Evolutionary conservation across 2,797 vertebrate species (phyloP), one percentile per base, ranked within the genome.

Genomic region (Myotis daubentonii): DNA sequence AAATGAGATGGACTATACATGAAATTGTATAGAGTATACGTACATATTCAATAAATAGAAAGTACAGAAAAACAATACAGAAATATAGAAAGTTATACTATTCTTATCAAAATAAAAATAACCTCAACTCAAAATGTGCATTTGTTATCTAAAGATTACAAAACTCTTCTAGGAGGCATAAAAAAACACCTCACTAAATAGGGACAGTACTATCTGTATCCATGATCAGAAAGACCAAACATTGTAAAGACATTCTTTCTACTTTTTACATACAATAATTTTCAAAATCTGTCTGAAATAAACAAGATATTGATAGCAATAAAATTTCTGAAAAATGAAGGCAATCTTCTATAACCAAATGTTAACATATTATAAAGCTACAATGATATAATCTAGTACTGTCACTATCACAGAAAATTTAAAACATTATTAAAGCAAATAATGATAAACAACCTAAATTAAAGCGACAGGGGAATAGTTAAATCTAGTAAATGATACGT

Each of bases 321-420:
- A 83, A 38, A 92, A 83, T 87, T 95, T 87, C 47, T 94, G 23
- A 88, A 89, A 93, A 88, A 76, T 33, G 25, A 92, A 86, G 25
- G 30, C 30, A 30, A 91, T 15, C 23, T 19, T 74, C 33, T 38
- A 78, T 90, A 57, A 53, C 47, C 44, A 94, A 94, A 66, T 82
- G 71, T 44, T 89, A 88, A 91, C 7, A 66, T 19, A 74, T 28
- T 44, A 82, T 44, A 76, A 91, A 92, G 47, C 19, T 74, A 82
- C 23, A 91, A 66, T 47, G 89, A 86, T 68, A 68, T 15, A 47
- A 28, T 75, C 3, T 76, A 68, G 55, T 80, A 82, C 16, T 25
- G 17, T 57, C 53, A 95, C 25, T 68, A 79, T 65, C 20, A 25
- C 49, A 85, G 55, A 30, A 38, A 88, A 62, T 15, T 62, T 62